Conservation (phyloP, 1,140 invertebrate genomes). For the Bicyclus anynana region DNA sequence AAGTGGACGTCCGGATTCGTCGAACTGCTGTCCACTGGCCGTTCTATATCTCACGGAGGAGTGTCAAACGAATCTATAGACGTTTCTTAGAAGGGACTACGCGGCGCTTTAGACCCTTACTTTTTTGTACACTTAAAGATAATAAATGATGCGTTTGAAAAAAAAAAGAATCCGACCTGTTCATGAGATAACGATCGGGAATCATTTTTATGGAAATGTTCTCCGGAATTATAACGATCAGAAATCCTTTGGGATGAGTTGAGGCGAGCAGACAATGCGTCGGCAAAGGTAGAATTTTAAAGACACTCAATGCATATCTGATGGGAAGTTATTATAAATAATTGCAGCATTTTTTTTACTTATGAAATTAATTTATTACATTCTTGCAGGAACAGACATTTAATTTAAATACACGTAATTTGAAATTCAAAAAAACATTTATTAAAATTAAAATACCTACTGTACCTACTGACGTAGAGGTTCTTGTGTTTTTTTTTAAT, state of each 20-base stretch:
- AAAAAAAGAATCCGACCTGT: constrained; percentile 72
- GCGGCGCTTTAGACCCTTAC: constrained; percentile 64
- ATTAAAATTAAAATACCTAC: no score
- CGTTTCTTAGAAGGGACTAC: constrained; percentile 65
- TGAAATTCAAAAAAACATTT: no score
- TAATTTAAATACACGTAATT: no score
- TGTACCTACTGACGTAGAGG: no score
- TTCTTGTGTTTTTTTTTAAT: no score
- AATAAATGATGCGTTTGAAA: constrained; percentile 71
- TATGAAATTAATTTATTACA: background rate
- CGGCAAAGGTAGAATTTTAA: constrained; percentile 49
- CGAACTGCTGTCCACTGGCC: constrained; percentile 56
- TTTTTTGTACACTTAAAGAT: constrained; percentile 70
- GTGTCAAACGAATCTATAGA: constrained; percentile 67
- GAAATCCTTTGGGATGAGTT: constrained; percentile 69
- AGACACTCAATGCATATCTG: constrained; percentile 37
- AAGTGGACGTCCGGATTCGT: constrained; percentile 47
- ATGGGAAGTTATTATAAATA: constrained; percentile 15
- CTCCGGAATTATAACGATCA: constrained; percentile 70
- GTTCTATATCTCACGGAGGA: constrained; percentile 67
- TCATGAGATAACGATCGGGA: constrained; percentile 72
- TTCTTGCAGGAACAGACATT: background rate
- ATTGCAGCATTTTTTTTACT: background rate
- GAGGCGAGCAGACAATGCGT: constrained; percentile 72
- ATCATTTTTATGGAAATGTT: constrained; percentile 76